Conservation (phyloP, 2,113 vertebrate species). For the Nycticebus coucang region DNA sequence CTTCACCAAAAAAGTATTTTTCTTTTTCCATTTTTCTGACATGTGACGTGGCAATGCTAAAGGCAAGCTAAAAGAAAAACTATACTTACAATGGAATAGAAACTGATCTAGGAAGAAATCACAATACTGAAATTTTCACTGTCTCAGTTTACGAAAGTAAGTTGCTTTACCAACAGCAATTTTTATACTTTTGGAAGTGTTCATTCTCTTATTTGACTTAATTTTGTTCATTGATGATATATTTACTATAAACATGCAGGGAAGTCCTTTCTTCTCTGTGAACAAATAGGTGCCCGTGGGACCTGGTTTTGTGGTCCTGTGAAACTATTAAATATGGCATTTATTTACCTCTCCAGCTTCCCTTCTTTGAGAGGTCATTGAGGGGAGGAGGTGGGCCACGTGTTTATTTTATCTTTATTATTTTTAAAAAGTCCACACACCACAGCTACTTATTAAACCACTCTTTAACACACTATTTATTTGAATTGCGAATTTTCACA, state of each 20-base stretch:
- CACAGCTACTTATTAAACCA: neutral
- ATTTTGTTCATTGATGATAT: neutral
- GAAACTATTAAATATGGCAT: neutral
- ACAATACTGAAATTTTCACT: neutral
- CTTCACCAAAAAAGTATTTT: neutral
- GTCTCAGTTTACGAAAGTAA: neutral
- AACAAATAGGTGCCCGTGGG: neutral
- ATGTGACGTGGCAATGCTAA: neutral
- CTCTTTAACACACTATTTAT: neutral
- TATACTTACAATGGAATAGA: constrained; percentile 3
- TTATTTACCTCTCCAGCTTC: neutral
- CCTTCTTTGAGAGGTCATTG: neutral
- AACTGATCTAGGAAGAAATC: neutral
- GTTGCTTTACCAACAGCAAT: neutral
- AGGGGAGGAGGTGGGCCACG: neutral
- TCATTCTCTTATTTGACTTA: constrained; percentile 8
- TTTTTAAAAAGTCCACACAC: neutral
- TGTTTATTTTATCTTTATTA: constrained; percentile 3
- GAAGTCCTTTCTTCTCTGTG: neutral
- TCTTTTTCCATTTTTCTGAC: neutral
- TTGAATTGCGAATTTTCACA: neutral
- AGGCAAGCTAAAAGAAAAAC: neutral
- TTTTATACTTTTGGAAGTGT: neutral
- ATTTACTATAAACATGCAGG: neutral
- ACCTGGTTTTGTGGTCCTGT: neutral